Evolutionary conservation across 1,140 invertebrate species (phyloP).

Genomic region (Nixonia krombeini): DNA sequence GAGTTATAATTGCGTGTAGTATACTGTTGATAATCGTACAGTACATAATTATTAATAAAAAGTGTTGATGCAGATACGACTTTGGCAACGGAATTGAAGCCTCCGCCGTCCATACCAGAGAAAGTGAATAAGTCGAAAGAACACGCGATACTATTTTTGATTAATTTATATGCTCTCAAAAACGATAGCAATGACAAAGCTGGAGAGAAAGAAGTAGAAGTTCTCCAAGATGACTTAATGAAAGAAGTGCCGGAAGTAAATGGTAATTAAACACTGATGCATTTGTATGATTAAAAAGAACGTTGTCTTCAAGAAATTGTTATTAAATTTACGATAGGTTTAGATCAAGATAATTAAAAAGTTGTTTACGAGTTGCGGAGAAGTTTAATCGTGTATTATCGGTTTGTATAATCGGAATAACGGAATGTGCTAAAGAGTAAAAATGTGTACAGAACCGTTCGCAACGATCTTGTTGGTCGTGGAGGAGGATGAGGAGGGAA

Average conservation of each 20-base stretch:
- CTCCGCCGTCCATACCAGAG: conserved; percentile 46
- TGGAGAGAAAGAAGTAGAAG: conserved; percentile 37
- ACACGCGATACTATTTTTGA: conserved; percentile 53
- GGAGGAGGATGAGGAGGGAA: conserved; percentile 53
- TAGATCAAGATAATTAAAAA: no score
- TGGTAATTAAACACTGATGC: no score
- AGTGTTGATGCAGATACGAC: conserved; percentile 31
- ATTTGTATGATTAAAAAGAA: neutral
- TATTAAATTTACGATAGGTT: neutral
- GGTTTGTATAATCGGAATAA: no score
- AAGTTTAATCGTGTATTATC: no score
- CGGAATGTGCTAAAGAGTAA: no score
- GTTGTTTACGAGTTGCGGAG: no score
- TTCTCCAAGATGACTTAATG: conserved; percentile 37
- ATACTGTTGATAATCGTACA: no score
- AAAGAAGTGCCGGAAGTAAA: conserved; percentile 30
- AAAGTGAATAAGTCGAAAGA: conserved; percentile 11
- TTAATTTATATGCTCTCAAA: conserved; percentile 64
- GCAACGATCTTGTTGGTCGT: conserved; percentile 58
- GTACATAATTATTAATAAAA: no score
- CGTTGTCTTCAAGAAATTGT: neutral
- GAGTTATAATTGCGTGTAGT: no score
- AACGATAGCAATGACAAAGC: conserved; percentile 50
- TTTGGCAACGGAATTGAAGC: conserved; percentile 56
- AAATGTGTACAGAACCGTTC: conserved; percentile 55